phyloP scores from a whole-genome alignment of 2,113 vertebrate genomes.

The Natator depressus region DNA sequence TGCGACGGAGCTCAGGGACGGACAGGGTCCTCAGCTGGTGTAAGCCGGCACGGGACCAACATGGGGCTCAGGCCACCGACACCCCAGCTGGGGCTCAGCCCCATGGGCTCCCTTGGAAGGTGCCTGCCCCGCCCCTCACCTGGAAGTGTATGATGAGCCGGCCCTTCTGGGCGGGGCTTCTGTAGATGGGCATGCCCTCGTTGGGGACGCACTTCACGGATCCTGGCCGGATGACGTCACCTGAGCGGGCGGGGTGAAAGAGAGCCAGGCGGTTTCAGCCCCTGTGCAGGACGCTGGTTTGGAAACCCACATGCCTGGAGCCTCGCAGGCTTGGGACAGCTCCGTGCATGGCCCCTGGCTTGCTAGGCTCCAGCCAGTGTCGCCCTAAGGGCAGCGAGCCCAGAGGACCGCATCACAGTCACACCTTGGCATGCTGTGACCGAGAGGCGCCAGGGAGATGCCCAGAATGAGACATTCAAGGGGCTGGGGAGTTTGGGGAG shows the following conservation, averaged over 20 bases:
- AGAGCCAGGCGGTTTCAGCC: background rate
- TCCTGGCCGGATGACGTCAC: constrained; percentile 68
- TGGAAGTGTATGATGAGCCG: constrained; percentile 75
- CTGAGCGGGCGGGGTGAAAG: background rate
- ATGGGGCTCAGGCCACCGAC: background rate
- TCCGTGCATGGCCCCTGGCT: background rate
- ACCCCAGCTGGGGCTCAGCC: too few relatives aligned
- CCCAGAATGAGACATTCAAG: background rate
- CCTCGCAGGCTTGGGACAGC: background rate
- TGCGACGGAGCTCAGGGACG: background rate
- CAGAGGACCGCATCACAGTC: too few relatives aligned
- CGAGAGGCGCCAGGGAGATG: background rate
- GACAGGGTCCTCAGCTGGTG: too few relatives aligned
- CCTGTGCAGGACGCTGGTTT: background rate
- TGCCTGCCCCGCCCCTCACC: constrained; percentile 13
- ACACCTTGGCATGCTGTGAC: too few relatives aligned
- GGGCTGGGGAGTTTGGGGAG: background rate
- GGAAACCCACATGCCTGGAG: background rate
- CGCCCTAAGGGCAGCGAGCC: too few relatives aligned
- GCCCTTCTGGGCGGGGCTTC: constrained; percentile 68
- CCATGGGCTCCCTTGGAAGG: background rate
- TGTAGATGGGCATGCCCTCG: constrained; percentile 75
- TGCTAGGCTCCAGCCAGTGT: background rate
- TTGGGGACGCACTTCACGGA: constrained; percentile 71
- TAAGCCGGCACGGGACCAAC: background rate